phyloP scores from a whole-genome alignment of 1,140 invertebrate genomes.

The Heliothis virescens region DNA sequence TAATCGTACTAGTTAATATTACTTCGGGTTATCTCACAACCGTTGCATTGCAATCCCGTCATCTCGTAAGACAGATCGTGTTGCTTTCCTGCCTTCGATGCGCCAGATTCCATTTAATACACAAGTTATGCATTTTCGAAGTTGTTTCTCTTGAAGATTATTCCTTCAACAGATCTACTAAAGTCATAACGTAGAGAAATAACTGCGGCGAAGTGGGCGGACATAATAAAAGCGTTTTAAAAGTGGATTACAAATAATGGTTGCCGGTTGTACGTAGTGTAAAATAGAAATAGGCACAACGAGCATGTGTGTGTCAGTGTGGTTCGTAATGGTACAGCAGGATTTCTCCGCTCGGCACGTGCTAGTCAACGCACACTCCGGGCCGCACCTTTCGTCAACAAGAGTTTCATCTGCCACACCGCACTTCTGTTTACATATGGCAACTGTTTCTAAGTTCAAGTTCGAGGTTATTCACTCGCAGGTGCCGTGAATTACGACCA shows the following conservation, averaged over 20 bases:
- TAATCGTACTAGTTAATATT: constrained; percentile 59
- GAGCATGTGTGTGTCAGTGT: constrained; percentile 57
- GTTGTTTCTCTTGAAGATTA: constrained; percentile 6
- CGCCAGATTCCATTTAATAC: constrained; percentile 14
- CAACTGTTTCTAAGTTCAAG: constrained; percentile 71
- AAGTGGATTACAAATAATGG: constrained; percentile 60
- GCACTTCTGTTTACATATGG: constrained; percentile 73
- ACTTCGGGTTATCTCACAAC: constrained; percentile 54
- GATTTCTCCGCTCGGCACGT: constrained; percentile 70
- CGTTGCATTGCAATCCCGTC: constrained; percentile 49
- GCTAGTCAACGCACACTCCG: constrained; percentile 64
- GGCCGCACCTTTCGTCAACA: constrained; percentile 70
- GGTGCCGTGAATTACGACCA: constrained; percentile 5
- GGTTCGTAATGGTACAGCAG: constrained; percentile 46
- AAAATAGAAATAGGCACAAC: constrained; percentile 52
- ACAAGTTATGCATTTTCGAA: constrained; percentile 25
- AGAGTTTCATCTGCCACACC: constrained; percentile 74
- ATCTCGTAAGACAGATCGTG: constrained; percentile 58
- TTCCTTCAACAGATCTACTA: neutral
- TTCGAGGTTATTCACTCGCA: constrained; percentile 79
- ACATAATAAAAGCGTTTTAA: constrained; percentile 31
- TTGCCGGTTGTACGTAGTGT: constrained; percentile 54
- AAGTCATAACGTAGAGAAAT: neutral
- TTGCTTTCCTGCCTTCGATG: constrained; percentile 51
- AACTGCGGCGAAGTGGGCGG: neutral